Evolutionary conservation across 2,888 invertebrate genomes (phyloP).

Genomic region (Agrochola lychnidis): DNA sequence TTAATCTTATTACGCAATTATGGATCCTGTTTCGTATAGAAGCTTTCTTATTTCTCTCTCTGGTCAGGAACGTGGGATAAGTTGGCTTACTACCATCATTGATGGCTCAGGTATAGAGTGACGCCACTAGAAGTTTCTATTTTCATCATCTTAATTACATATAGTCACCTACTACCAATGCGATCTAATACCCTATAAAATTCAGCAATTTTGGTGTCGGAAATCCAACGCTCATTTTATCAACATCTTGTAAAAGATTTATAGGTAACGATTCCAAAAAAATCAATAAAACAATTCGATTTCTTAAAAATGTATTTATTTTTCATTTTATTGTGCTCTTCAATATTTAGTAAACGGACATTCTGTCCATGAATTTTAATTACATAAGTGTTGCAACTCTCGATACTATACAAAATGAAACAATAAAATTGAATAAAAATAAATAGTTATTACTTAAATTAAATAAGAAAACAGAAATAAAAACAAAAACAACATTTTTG

Average conservation of each 20-base stretch:
- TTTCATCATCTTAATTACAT: neutral
- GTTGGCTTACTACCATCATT: neutral
- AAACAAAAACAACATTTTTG: conserved; percentile 72
- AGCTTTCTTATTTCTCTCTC: neutral
- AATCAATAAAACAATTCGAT: conserved; percentile 63
- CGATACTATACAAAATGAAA: conserved; percentile 81
- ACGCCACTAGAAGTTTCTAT: no score
- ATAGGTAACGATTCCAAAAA: neutral
- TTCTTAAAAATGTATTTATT: conserved; percentile 89
- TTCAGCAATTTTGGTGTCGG: neutral
- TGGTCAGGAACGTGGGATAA: neutral
- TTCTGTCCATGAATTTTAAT: conserved; percentile 79
- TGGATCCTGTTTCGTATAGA: neutral
- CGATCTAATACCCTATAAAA: no score
- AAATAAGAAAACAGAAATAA: conserved; percentile 68
- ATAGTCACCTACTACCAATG: no score
- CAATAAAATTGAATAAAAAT: conserved; percentile 79
- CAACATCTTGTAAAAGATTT: neutral
- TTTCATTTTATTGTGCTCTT: conserved; percentile 90
- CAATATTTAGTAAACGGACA: conserved; percentile 86
- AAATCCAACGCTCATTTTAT: neutral
- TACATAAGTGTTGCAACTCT: conserved; percentile 83
- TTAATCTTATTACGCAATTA: neutral
- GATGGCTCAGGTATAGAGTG: neutral
- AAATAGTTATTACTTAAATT: conserved; percentile 77